These are phyloP conservation scores for Phoxinus phoxinus DNA, from an alignment of 2,113 vertebrate genomes.

Conservation along the genomic window DNA sequence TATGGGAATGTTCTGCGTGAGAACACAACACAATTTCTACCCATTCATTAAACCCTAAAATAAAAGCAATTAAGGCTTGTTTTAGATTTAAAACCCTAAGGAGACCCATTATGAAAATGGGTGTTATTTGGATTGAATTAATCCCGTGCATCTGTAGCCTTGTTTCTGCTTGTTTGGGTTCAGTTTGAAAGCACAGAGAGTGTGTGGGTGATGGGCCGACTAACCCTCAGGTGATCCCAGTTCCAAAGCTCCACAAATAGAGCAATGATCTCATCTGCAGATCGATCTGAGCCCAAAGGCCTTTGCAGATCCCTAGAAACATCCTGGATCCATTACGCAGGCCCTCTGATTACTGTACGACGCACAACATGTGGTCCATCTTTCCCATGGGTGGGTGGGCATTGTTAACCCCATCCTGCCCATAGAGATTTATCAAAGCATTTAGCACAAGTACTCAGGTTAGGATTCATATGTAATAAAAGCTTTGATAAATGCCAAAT, in stretches of 20 bases:
- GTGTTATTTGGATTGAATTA: constrained; percentile 28
- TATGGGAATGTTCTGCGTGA: not conserved
- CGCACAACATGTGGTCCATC: constrained; percentile 68
- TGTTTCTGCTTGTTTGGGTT: constrained; percentile 16
- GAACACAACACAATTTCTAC: not conserved
- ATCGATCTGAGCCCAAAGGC: constrained; percentile 63
- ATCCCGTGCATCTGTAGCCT: constrained; percentile 23
- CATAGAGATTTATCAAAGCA: not conserved
- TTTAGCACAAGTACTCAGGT: not conserved
- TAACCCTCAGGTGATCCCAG: constrained; percentile 52
- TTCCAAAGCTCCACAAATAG: constrained; percentile 62
- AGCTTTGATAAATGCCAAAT: too few relatives aligned
- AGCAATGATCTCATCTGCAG: constrained; percentile 61
- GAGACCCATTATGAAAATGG: constrained; percentile 25
- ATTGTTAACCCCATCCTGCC: constrained; percentile 34
- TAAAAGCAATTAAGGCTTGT: constrained; percentile 24
- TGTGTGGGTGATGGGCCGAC: not conserved
- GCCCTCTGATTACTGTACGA: constrained; percentile 61
- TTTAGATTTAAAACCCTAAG: constrained; percentile 24
- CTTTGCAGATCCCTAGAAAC: constrained; percentile 56
- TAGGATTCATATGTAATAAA: too few relatives aligned
- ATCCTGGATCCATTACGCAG: constrained; percentile 67
- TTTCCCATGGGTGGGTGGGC: constrained; percentile 48
- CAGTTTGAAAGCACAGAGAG: not conserved
- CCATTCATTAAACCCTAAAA: not conserved